A percentile compares a stretch with the other conserved stretches of the same genome.
Evolutionary conservation across 2,797 vertebrate species (phyloP).

Genomic region (Enteromius unitaeniatus): DNA sequence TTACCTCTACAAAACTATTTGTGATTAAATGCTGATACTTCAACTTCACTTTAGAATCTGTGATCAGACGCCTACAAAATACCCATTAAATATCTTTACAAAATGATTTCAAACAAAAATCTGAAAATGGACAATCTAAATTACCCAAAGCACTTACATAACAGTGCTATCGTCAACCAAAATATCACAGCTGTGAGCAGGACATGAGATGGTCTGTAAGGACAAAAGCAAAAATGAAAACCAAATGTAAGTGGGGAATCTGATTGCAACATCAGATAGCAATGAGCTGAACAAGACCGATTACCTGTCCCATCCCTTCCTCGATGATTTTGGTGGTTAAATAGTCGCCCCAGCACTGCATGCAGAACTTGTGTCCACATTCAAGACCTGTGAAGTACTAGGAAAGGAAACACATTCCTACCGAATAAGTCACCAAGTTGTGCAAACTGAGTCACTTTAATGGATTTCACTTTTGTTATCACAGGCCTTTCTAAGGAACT

Average conservation of each 20-base stretch:
- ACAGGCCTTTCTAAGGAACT: background rate
- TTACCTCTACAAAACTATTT: slow-evolving; percentile 99
- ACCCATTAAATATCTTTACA: slow-evolving; percentile 46
- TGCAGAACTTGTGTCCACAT: slow-evolving; percentile 99
- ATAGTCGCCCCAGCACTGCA: slow-evolving; percentile 99
- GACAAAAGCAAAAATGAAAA: slow-evolving; percentile 45
- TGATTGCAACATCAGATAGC: background rate
- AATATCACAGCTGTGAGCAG: slow-evolving; percentile 99
- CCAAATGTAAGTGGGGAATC: background rate
- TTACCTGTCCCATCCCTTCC: slow-evolving; percentile 99
- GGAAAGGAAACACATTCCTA: slow-evolving; percentile 9
- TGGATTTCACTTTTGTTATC: background rate
- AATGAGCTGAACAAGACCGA: slow-evolving; percentile 54
- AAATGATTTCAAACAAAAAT: background rate
- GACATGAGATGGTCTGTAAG: slow-evolving; percentile 96
- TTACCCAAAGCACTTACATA: slow-evolving; percentile 86
- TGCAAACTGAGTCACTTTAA: background rate
- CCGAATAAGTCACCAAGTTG: background rate
- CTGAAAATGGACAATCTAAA: background rate
- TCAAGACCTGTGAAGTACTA: slow-evolving; percentile 99
- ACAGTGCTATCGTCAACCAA: slow-evolving; percentile 99
- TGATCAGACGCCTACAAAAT: slow-evolving; percentile 92
- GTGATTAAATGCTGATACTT: slow-evolving; percentile 99
- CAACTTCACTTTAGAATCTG: slow-evolving; percentile 99
- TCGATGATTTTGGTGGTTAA: slow-evolving; percentile 99